Percentiles rank a stretch among this genome's conserved stretches.
Evolutionary conservation across 1,140 invertebrate genomes (phyloP).

Genomic region (Gerris buenoi): DNA sequence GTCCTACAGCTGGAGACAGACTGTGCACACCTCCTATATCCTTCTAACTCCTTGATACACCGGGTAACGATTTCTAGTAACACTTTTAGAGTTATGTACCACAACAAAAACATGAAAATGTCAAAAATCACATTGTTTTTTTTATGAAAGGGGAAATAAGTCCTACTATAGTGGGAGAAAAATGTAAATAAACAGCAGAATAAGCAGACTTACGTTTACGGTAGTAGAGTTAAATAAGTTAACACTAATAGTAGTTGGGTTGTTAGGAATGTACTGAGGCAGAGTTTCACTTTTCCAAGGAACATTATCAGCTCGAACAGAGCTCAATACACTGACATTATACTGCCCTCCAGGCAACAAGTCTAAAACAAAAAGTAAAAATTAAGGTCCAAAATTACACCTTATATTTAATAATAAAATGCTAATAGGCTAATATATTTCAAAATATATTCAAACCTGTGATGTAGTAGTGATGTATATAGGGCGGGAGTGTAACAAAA

Average conservation of each 20-base stretch:
- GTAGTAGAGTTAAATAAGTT: conserved; percentile 31
- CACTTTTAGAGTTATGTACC: too few species aligned
- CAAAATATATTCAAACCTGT: conserved; percentile 31
- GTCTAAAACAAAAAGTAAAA: neutral
- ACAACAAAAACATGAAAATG: too few species aligned
- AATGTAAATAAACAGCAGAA: conserved; percentile 4
- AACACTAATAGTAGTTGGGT: conserved; percentile 31
- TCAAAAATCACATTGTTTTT: too few species aligned
- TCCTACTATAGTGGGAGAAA: too few species aligned
- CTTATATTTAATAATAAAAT: neutral
- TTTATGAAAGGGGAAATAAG: too few species aligned
- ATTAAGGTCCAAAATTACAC: neutral
- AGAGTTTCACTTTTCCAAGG: conserved; percentile 37
- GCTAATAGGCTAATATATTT: conserved; percentile 5
- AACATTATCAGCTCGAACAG: conserved; percentile 32
- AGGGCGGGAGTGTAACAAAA: conserved; percentile 31
- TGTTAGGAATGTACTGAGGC: conserved; percentile 26
- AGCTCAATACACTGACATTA: conserved; percentile 40
- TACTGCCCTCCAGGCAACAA: conserved; percentile 37
- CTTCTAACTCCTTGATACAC: too few species aligned
- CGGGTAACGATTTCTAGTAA: too few species aligned
- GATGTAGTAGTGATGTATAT: conserved; percentile 33
- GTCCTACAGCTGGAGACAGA: too few species aligned
- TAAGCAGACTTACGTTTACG: conserved; percentile 28
- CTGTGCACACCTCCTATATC: too few species aligned